phyloP scores from a whole-genome alignment of 2,797 vertebrate species.

The Antennarius maculatus region DNA sequence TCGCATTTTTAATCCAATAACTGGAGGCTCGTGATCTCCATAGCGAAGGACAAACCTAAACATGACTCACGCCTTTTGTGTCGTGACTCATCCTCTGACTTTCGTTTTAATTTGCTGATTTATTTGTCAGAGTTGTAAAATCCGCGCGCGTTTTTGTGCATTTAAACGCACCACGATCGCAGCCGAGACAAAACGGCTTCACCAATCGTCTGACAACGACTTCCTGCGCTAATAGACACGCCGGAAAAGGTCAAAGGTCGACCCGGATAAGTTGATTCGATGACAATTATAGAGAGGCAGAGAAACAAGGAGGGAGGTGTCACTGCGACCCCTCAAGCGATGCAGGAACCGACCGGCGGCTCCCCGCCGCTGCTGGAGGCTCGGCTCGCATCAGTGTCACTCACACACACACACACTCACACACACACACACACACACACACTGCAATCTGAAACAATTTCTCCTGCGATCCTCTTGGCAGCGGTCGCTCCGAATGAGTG shows the following conservation, averaged over 20 bases:
- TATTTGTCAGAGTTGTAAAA: too few species aligned
- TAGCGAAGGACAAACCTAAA: conserved; percentile 5
- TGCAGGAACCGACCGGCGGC: conserved; percentile 33
- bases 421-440: conserved; percentile 14
- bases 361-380: conserved; percentile 40
- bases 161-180: too few species aligned
- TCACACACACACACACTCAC: conserved; percentile 26
- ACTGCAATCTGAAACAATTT: conserved; percentile 43
- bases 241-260: conserved; percentile 29
- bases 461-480: conserved; percentile 24
- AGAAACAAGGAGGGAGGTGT: conserved; percentile 26
- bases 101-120: too few species aligned
- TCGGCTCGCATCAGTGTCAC: conserved; percentile 54
- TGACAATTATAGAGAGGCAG: conserved; percentile 44
- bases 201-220: too few species aligned
- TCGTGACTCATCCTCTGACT: too few species aligned
- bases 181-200: too few species aligned
- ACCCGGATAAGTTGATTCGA: conserved; percentile 37
- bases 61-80: neutral
- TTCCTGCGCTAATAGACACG: neutral
- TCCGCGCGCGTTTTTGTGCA: too few species aligned
- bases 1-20: too few species aligned
- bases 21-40: neutral
- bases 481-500: conserved; percentile 37
- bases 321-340: conserved; percentile 34